Conservation (phyloP, 2,888 invertebrate species). For the Arctia plantaginis region DNA sequence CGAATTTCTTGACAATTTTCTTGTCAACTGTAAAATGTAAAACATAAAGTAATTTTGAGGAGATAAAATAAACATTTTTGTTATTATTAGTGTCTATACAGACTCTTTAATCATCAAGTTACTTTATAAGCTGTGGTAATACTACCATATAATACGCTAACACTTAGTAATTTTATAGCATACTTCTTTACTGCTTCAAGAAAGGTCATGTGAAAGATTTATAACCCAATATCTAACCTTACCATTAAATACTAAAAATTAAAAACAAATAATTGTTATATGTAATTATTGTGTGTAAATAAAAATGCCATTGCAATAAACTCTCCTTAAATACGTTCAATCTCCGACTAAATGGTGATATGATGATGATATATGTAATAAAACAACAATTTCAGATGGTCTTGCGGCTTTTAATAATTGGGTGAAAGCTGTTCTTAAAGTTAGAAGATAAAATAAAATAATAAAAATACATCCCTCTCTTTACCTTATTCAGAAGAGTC, state of each 20-base stretch:
- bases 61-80: no score
- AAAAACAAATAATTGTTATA: no score
- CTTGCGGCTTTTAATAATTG: constrained; percentile 24
- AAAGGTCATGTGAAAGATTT: background rate
- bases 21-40: no score
- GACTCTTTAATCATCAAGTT: no score
- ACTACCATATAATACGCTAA: no score
- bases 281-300: no score
- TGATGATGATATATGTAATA: constrained; percentile 26
- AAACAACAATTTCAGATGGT: constrained; percentile 25
- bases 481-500: constrained; percentile 44
- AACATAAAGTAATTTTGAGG: no score
- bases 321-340: background rate
- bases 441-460: constrained; percentile 10
- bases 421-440: constrained; percentile 18
- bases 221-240: background rate
- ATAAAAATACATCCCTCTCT: constrained; percentile 22
- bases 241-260: background rate
- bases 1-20: no score
- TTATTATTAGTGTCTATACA: no score
- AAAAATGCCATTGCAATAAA: background rate
- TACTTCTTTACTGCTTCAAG: background rate
- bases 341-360: background rate
- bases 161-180: no score
- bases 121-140: no score